phyloP scores from a whole-genome alignment of 92 coral and sea anemone species.

The Siderastrea radians region DNA sequence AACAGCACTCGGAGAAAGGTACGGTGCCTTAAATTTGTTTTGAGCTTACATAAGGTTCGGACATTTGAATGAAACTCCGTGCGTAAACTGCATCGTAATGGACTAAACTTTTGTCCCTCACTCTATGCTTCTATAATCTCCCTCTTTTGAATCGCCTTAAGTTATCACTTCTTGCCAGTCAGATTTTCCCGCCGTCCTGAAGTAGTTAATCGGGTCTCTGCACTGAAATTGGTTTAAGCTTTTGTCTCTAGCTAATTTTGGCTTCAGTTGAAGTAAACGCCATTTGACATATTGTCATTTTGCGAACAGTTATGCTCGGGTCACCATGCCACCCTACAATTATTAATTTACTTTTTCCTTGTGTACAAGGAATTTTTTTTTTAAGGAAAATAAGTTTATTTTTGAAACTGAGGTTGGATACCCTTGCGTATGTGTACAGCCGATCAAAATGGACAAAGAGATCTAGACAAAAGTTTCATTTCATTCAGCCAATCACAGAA shows the following conservation, averaged over 20 bases:
- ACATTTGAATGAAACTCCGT: not conserved
- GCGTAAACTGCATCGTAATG: not conserved
- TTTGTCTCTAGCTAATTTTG: not conserved
- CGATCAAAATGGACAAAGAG: not conserved
- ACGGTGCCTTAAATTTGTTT: not conserved
- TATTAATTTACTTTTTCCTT: too few species aligned
- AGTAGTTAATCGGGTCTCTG: slow-evolving; percentile 7
- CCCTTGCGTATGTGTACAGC: not conserved
- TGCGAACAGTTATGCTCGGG: not conserved
- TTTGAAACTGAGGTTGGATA: not conserved
- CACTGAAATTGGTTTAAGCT: not conserved
- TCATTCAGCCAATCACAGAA: slow-evolving; percentile 4
- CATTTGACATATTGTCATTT: not conserved
- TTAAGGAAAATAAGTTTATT: not conserved
- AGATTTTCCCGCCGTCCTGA: slow-evolving; percentile 1
- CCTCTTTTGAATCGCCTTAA: not conserved
- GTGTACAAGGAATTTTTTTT: too few species aligned
- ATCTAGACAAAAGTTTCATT: not conserved
- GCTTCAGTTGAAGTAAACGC: not conserved
- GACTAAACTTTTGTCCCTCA: not conserved
- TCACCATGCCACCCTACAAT: not conserved
- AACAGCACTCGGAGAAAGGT: not conserved
- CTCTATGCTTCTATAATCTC: not conserved
- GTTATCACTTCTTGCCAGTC: not conserved
- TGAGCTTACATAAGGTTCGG: not conserved